phyloP scores from a whole-genome alignment of 1,140 invertebrate genomes.

The Leptinotarsa undecemlineata region DNA sequence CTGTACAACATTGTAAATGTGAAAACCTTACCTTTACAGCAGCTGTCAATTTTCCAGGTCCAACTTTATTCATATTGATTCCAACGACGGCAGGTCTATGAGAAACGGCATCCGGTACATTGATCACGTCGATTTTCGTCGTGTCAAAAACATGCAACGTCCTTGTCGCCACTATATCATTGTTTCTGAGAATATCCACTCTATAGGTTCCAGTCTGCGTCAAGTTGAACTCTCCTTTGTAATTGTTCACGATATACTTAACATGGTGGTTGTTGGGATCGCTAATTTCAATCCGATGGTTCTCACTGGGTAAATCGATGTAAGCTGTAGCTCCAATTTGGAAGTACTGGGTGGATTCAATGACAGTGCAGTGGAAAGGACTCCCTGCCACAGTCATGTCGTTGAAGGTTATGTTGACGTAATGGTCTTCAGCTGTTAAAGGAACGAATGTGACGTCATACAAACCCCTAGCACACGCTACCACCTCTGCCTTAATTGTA shows the following conservation, averaged over 20 bases:
- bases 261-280: slow-evolving; percentile 52
- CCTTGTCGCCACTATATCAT: slow-evolving; percentile 55
- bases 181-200: slow-evolving; percentile 46
- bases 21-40: slow-evolving; percentile 60
- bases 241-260: slow-evolving; percentile 51
- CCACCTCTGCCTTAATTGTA: slow-evolving; percentile 80
- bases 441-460: slow-evolving; percentile 98
- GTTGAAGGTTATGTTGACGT: slow-evolving; percentile 96
- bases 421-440: slow-evolving; percentile 85
- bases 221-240: slow-evolving; percentile 51
- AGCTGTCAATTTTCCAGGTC: slow-evolving; percentile 79
- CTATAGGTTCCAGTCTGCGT: slow-evolving; percentile 52
- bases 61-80: slow-evolving; percentile 74
- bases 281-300: slow-evolving; percentile 51
- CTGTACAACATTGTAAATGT: no score
- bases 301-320: slow-evolving; percentile 58
- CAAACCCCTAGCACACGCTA: slow-evolving; percentile 85
- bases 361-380: slow-evolving; percentile 76
- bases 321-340: slow-evolving; percentile 60
- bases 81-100: slow-evolving; percentile 74
- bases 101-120: slow-evolving; percentile 65
- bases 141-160: slow-evolving; percentile 87
- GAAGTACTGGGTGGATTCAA: slow-evolving; percentile 58
- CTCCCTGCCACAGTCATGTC: slow-evolving; percentile 90
- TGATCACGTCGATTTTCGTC: slow-evolving; percentile 68